A percentile compares a stretch with the other conserved stretches of the same genome.
Conservation (phyloP, 1,140 invertebrate species). For the Drosophila takahashii region DNA sequence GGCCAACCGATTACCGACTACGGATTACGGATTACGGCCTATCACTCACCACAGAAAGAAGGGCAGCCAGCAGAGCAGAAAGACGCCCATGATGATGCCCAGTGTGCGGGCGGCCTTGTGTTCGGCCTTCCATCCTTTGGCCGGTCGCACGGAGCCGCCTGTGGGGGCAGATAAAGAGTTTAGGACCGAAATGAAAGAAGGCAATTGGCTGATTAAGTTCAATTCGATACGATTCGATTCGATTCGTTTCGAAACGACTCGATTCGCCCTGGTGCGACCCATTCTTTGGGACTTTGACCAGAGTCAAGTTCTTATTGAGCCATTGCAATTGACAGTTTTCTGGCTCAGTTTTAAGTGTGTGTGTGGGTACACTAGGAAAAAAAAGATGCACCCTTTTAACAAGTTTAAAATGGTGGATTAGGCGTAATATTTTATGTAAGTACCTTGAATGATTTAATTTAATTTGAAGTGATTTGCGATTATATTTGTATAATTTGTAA, state of each 20-base stretch:
- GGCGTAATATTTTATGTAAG: not conserved
- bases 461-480: not conserved
- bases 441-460: not conserved
- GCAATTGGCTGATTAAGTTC: slow-evolving; percentile 61
- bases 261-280: slow-evolving; percentile 13
- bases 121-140: slow-evolving; percentile 93
- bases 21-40: slow-evolving; percentile 84
- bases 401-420: not conserved
- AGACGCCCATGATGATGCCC: slow-evolving; percentile 97
- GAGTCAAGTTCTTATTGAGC: slow-evolving; percentile 40
- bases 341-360: slow-evolving; percentile 17
- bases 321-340: slow-evolving; percentile 50
- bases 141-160: slow-evolving; percentile 90
- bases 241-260: slow-evolving; percentile 31
- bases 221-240: slow-evolving; percentile 50
- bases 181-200: slow-evolving; percentile 35
- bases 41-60: slow-evolving; percentile 95
- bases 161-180: slow-evolving; percentile 71
- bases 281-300: slow-evolving; percentile 31
- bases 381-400: not conserved
- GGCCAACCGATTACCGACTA: slow-evolving; percentile 27
- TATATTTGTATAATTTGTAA: not conserved
- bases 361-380: slow-evolving; percentile 21
- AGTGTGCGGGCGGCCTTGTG: slow-evolving; percentile 97
- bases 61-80: slow-evolving; percentile 98